phyloP scores from a whole-genome alignment of 2,888 invertebrate species.

The Molanna angustata region DNA sequence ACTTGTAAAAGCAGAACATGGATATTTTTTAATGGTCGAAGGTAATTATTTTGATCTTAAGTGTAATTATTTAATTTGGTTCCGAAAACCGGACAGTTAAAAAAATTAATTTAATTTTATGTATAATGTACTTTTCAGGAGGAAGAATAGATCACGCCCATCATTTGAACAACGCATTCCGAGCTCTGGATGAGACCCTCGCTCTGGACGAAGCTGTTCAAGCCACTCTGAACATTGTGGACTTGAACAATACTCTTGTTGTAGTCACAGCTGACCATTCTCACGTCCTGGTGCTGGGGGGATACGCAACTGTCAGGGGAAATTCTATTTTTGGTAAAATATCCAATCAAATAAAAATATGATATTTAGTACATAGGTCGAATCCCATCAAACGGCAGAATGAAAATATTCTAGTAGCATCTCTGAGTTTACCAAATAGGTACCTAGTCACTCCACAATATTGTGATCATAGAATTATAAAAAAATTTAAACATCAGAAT shows the following conservation, averaged over 20 bases:
- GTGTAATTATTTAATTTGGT: not conserved
- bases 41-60: conserved; percentile 37
- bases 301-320: conserved; percentile 61
- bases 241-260: conserved; percentile 51
- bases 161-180: conserved; percentile 63
- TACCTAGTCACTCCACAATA: too few species aligned
- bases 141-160: conserved; percentile 65
- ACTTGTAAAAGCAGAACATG: conserved; percentile 46
- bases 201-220: conserved; percentile 60
- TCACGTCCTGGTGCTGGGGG: conserved; percentile 62
- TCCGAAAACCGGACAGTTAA: not conserved
- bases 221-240: conserved; percentile 55
- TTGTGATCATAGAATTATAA: too few species aligned
- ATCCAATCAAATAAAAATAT: too few species aligned
- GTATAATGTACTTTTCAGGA: conserved; percentile 41
- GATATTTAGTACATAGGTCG: too few species aligned
- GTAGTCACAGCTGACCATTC: conserved; percentile 66
- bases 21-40: conserved; percentile 52
- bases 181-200: conserved; percentile 62
- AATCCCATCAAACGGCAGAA: too few species aligned
- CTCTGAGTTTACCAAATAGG: too few species aligned
- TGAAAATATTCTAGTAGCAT: too few species aligned
- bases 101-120: not conserved
- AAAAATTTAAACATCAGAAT: too few species aligned
- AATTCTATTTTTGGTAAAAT: conserved; percentile 61